Evolutionary conservation across 1,140 invertebrate species (phyloP), one percentile per base, ranked within the genome.

Genomic region (Bilobella aurantiaca): DNA sequence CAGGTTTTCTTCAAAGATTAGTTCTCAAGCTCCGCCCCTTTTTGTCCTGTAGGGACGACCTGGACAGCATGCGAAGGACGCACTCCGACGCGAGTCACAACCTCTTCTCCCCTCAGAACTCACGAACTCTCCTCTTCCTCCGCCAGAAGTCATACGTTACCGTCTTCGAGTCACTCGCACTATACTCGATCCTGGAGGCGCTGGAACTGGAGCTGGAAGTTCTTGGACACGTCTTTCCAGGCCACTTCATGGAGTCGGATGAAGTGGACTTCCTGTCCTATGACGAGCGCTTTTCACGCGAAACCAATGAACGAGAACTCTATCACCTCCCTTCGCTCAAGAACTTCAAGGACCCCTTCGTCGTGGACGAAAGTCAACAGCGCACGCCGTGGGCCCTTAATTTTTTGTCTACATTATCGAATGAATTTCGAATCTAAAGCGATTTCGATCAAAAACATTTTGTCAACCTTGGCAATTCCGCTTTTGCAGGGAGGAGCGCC

Each of bases 341-440:
- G 56, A 63, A 66, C 31, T 64, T 66, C 42, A 63, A 63, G 37
- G 65, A 69, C 49, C 68, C 68, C 18, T 69, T 69, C 34, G 18
- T 58, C 16, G 42, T 63, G 27, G 56, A 63, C 34, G 63, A 63
- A 65, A 46, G 27, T 21, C 5, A 58, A 8, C 23, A 62, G 3
- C 49, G 60, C 2, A 66, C 68, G 3, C 53, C 14, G 68, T 69
- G 66, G 37, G 61, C n/a, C n/a, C n/a, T n/a, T n/a, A n/a, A n/a
- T n/a, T n/a, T n/a, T n/a, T n/a, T n/a, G n/a, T n/a, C n/a, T n/a
- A n/a, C n/a, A n/a, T n/a, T n/a, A n/a, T n/a, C n/a, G n/a, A n/a
- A n/a, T n/a, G n/a, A n/a, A n/a, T n/a, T n/a, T n/a, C n/a, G n/a
- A n/a, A n/a, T n/a, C n/a, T n/a, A n/a, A n/a, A n/a, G n/a, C n/a